phyloP scores from a whole-genome alignment of 2,797 vertebrate genomes.

The Oreochromis mossambicus region DNA sequence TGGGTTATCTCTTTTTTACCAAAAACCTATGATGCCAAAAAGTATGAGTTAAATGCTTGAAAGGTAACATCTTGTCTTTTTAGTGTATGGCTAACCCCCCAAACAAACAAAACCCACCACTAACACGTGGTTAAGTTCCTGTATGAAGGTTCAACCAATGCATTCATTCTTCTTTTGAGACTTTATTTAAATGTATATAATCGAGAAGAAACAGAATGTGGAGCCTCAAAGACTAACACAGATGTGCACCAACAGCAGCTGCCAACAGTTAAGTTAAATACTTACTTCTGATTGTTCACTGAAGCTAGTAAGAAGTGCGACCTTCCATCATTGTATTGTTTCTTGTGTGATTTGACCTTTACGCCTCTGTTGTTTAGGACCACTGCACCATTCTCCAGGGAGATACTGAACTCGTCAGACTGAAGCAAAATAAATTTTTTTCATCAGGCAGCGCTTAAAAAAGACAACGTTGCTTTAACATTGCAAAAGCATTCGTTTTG shows the following conservation, averaged over 20 bases:
- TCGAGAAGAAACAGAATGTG: neutral
- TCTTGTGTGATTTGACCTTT: constrained; percentile 82
- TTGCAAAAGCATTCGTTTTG: neutral
- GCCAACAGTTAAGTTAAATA: neutral
- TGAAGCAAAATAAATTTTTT: constrained; percentile 49
- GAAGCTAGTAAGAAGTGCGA: constrained; percentile 87
- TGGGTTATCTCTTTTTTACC: no score
- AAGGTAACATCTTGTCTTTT: neutral
- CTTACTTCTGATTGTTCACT: constrained; percentile 84
- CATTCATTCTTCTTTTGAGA: neutral
- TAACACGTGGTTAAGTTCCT: neutral
- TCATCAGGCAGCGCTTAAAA: neutral
- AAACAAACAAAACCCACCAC: neutral
- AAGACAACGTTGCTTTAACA: neutral
- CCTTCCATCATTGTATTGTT: constrained; percentile 87
- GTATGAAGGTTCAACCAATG: neutral
- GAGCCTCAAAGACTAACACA: neutral
- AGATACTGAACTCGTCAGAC: constrained; percentile 87
- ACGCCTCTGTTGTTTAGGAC: constrained; percentile 83
- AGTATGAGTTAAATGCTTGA: neutral
- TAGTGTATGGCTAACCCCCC: neutral
- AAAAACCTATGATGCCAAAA: neutral
- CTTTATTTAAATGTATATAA: neutral
- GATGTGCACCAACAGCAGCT: neutral
- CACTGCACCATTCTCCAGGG: constrained; percentile 88